Evolutionary conservation across 2,888 invertebrate species (phyloP), one percentile per base, ranked within the genome.

Genomic region (Chalcis sispes): DNA sequence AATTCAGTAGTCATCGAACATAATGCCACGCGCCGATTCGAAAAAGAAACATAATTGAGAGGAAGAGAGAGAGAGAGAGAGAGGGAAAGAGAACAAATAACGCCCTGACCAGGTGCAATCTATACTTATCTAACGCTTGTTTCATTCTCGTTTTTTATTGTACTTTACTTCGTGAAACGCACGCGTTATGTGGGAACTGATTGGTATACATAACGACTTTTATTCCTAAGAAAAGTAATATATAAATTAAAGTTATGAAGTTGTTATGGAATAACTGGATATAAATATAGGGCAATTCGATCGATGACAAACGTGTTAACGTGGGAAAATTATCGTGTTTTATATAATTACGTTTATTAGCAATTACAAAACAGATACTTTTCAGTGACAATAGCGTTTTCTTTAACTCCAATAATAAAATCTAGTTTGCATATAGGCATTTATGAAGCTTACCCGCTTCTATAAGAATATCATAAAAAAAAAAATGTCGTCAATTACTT

Each of bases 1-100:
- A n/a, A 46, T 46, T 46, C 46, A 46, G 46, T 46, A 46, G 46
- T 46, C 46, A 15, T 13, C n/a, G 46, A 46, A 15, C 46, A 46
- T 15, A 46, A 46, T 46, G n/a, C 46, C 46, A 15, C 4, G 46
- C 46, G 46, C 46, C 46, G 3, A 46, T 46, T 46, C 46, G n/a
- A 15, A 46, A 46, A 46, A n/a, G 1, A 46, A 46, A 8, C 32
- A n/a, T n/a, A n/a, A n/a, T n/a, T n/a, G n/a, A n/a, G n/a, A n/a
- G n/a, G n/a, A n/a, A n/a, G n/a, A n/a, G n/a, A n/a, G n/a, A n/a
- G n/a, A n/a, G n/a, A n/a, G n/a, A n/a, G n/a, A n/a, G n/a, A n/a
- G n/a, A n/a, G n/a, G n/a, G n/a, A n/a, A n/a, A n/a, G n/a, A n/a
- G n/a, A n/a, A n/a, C n/a, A n/a, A n/a, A n/a, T n/a, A n/a, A n/a